Evolutionary conservation across 2,113 vertebrate genomes (phyloP), one percentile per base, ranked within the genome.

Genomic region (Struthidea cinerea): DNA sequence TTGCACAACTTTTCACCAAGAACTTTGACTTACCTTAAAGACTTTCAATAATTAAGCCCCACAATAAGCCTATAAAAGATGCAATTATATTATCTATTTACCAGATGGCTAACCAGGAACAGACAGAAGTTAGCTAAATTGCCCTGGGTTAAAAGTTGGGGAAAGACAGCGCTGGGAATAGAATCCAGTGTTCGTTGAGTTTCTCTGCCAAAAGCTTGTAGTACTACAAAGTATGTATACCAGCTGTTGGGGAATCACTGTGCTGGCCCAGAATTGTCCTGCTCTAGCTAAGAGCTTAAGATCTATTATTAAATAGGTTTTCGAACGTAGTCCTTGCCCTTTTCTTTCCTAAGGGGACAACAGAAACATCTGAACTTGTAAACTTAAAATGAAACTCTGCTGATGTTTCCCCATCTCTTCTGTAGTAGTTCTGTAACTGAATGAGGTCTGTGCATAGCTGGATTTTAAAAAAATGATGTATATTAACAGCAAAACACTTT

Each of bases 51-150:
- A 93, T 96, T 88, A 92, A 94, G 68, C 47, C 35, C 24, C 85
- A 80, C 92, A 93, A 92, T 93, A 68, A 96, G 41, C 82, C 85
- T 84, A 68, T 93, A 93, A 95, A 83, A 39, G 67, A 76, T 90
- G 79, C 68, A 96, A 90, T 96, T 95, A 95, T 95, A 70, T 90
- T 93, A 70, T 96, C 92, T 88, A 64, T 94, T 96, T 90, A 90
- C 93, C 96, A 97, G 94, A 94, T 95, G 94, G 94, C 82, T 93
- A 94, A 84, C 93, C 93, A 94, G 93, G 63, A 95, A 63, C 85
- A 95, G 87, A 94, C 87, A 92, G 88, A 91, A 95, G 89, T 95
- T 95, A 93, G 87, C 84, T 93, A 93, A 96, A 97, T 93, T 96
- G 93, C 94, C 79, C 76, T 95, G 73, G 94, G 92, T 94, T 90